A percentile compares a stretch with the other conserved stretches of the same genome.
phyloP scores from a whole-genome alignment of 2,888 invertebrate species.

The Corbicula japonica region DNA sequence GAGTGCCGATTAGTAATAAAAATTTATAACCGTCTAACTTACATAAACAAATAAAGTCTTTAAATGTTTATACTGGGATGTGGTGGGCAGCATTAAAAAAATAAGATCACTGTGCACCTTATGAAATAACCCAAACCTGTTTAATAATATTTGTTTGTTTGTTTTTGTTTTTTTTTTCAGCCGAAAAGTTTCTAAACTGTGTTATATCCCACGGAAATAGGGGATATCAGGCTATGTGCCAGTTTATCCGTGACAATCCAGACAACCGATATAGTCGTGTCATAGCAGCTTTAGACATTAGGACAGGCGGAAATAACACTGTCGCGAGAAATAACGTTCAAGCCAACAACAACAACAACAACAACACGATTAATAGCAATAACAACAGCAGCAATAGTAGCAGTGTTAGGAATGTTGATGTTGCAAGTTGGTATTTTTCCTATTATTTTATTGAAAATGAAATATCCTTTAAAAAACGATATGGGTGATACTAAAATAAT shows the following conservation, averaged over 20 bases:
- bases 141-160: constrained; percentile 1
- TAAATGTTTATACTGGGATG: too few species aligned
- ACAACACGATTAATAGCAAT: not conserved
- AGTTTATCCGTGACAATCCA: constrained; percentile 51
- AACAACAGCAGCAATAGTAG: constrained; percentile 11
- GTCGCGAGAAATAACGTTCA: too few species aligned
- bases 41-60: too few species aligned
- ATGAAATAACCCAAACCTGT: not conserved
- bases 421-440: constrained; percentile 9
- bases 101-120: too few species aligned
- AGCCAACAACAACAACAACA: not conserved
- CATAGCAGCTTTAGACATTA: constrained; percentile 61
- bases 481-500: too few species aligned
- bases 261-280: constrained; percentile 66
- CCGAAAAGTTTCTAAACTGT: constrained; percentile 71
- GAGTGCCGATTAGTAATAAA: too few species aligned
- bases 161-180: constrained; percentile 29
- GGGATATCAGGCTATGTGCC: constrained; percentile 68
- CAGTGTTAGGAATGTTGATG: constrained; percentile 22
- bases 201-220: constrained; percentile 65
- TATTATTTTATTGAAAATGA: not conserved
- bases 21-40: too few species aligned
- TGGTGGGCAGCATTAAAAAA: too few species aligned
- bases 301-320: too few species aligned
- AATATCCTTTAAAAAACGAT: too few species aligned